Evolutionary conservation across 2,113 vertebrate genomes (phyloP), one percentile per base, ranked within the genome.

Genomic region (Chamaea fasciata): DNA sequence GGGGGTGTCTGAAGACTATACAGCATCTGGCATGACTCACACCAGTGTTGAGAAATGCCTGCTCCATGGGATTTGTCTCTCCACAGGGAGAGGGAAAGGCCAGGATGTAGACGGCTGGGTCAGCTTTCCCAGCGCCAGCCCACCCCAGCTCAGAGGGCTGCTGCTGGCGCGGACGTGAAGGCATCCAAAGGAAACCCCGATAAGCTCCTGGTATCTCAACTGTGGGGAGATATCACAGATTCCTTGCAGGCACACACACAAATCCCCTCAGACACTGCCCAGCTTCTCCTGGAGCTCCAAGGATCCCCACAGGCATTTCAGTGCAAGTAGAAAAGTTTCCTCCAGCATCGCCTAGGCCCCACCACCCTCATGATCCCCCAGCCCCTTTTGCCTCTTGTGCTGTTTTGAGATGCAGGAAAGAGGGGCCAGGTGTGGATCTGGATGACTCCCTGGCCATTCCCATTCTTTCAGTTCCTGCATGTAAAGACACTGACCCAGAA

Each of bases 401-500:
- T 56, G 7, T 79, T 84, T 56, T 22, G 13, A 37, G 13, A 65
- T 27, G 57, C 27, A 85, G 10, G 8, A 65, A 75, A 56, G 41
- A 78, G 14, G 7, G 3, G 3, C 3, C 14, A 57, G 27, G 5
- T 75, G 12, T 28, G 26, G 46, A 68, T 60, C 27, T 82, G 13
- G 8, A 67, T 47, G 35, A 4, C 4, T 69, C 7, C 15, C 5
- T 49, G 37, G 5, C 37, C 15, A 26, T 74, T 81, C 11, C 13
- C 5, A 28, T 41, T 30, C n/a, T 31, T 28, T 31, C 9, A 4
- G 21, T 31, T 78, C 18, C 30, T 55, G 4, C 0, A 0, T 50
- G 16, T 59, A 47, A 92, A 63, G 7, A 7, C 19, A 42, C 1
- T 35, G 57, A 55, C 13, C 4, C 13, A 63, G 52, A 75, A 9